These are phyloP conservation scores for Prochilodus magdalenae DNA, from an alignment of 2,113 vertebrate genomes.

Conservation along the genomic window DNA sequence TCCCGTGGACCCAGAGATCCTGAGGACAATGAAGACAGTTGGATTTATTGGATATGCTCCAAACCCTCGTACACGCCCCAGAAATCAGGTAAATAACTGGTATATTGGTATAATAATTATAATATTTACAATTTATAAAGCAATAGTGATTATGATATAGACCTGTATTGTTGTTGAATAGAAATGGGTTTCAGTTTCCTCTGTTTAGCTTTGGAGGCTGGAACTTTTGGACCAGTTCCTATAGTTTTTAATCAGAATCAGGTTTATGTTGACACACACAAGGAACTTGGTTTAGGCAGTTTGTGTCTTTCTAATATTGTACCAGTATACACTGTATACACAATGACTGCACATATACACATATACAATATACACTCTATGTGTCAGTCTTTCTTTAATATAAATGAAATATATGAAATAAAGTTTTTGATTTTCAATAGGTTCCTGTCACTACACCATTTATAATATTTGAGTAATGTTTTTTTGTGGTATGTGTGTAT, in stretches of 20 bases:
- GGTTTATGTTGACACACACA: no score
- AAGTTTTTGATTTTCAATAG: not conserved
- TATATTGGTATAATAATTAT: no score
- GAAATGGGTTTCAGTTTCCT: not conserved
- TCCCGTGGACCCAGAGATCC: slow-evolving; percentile 91
- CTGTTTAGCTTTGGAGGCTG: not conserved
- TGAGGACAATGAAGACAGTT: slow-evolving; percentile 97
- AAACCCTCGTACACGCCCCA: slow-evolving; percentile 91
- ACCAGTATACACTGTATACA: no score
- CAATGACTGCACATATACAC: no score
- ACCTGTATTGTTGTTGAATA: not conserved
- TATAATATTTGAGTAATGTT: not conserved
- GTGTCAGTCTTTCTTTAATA: not conserved
- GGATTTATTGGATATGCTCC: slow-evolving; percentile 97
- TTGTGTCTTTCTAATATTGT: no score
- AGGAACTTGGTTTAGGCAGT: no score
- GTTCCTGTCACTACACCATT: no score
- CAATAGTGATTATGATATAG: no score
- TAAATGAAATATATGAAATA: not conserved
- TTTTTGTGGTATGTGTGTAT: slow-evolving; percentile 16
- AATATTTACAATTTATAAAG: no score
- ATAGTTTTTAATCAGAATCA: not conserved
- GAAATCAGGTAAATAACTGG: slow-evolving; percentile 87
- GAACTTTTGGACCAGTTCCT: not conserved
- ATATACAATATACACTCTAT: no score